Conservation (phyloP, 2,888 invertebrate species). For the Conistra vaccinii region DNA sequence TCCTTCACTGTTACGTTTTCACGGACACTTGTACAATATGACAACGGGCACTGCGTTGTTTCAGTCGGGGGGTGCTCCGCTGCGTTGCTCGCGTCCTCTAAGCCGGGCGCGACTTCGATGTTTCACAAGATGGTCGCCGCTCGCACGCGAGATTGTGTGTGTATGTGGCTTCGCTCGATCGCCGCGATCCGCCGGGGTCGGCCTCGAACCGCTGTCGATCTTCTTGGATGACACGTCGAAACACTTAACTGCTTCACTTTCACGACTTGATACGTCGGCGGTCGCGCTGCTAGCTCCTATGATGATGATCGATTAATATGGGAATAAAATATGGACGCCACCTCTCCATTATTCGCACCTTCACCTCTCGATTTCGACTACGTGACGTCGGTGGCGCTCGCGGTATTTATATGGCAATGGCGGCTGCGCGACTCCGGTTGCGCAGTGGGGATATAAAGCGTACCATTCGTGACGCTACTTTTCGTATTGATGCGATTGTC, state of each 20-base stretch:
- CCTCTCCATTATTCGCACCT: conserved; percentile 89
- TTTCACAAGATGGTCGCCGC: conserved; percentile 85
- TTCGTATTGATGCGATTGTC: conserved; percentile 21
- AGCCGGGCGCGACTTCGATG: conserved; percentile 77
- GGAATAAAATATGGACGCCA: conserved; percentile 87
- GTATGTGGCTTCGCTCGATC: conserved; percentile 65
- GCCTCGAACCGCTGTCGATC: conserved; percentile 88
- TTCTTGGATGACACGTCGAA: conserved; percentile 89
- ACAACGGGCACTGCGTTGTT: conserved; percentile 60
- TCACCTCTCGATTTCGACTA: conserved; percentile 90
- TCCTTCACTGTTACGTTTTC: conserved; percentile 62
- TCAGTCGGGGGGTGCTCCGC: conserved; percentile 65
- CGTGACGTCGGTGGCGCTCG: conserved; percentile 85
- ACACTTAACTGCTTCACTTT: conserved; percentile 87
- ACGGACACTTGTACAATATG: conserved; percentile 56
- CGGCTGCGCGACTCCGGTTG: conserved; percentile 82
- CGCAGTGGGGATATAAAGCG: conserved; percentile 86
- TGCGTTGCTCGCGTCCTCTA: conserved; percentile 61
- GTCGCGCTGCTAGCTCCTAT: conserved; percentile 89
- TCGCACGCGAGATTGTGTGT: conserved; percentile 75
- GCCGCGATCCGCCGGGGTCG: conserved; percentile 76
- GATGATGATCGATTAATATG: conserved; percentile 84
- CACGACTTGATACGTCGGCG: conserved; percentile 85
- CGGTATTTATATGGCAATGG: conserved; percentile 83
- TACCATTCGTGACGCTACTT: conserved; percentile 58